Evolutionary conservation across 2,113 vertebrate genomes (phyloP).

Genomic region (Mus spicilegus): DNA sequence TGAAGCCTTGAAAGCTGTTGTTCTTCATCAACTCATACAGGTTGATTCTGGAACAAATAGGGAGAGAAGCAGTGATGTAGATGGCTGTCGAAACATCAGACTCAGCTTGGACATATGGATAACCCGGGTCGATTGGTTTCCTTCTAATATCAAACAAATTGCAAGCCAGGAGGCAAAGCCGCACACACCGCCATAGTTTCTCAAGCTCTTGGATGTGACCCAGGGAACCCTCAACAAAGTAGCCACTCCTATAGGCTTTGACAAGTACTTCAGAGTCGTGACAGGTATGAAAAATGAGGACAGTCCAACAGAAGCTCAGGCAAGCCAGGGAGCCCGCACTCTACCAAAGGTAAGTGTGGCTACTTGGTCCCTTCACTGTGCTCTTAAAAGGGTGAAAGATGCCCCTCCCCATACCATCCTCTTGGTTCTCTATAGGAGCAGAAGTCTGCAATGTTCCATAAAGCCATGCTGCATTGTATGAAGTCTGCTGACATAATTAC

Average conservation of each 20-base stretch:
- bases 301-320: background rate
- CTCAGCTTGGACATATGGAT: no score
- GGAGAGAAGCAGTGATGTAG: background rate
- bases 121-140: background rate
- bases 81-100: background rate
- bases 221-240: background rate
- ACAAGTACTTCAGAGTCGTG: background rate
- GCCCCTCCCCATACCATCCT: background rate
- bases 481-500: background rate
- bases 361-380: background rate
- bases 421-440: background rate
- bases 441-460: background rate
- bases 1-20: conserved; percentile 97
- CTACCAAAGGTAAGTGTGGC: background rate
- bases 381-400: background rate
- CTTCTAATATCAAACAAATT: background rate
- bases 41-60: conserved; percentile 89
- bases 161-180: background rate
- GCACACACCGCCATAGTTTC: background rate
- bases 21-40: conserved; percentile 96
- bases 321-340: background rate
- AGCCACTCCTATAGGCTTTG: background rate
- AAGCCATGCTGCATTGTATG: background rate
- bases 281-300: background rate
- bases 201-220: background rate